Conservation (phyloP, 2,797 vertebrate genomes). For the Fringilla coelebs region DNA sequence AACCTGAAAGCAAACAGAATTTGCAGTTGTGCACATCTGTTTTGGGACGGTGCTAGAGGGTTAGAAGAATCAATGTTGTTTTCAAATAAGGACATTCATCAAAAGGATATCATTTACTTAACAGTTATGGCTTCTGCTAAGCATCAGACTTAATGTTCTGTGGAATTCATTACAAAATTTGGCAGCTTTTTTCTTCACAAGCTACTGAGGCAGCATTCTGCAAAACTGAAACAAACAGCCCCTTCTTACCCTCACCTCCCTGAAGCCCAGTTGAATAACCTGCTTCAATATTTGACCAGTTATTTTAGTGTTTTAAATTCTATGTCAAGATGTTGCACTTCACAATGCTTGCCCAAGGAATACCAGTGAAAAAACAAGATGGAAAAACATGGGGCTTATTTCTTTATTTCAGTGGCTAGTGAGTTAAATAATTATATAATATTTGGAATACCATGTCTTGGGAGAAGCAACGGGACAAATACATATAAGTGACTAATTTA, state of each 20-base stretch:
- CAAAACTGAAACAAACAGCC: not conserved
- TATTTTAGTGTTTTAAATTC: not conserved
- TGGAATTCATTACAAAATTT: slow-evolving; percentile 68
- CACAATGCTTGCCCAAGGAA: not conserved
- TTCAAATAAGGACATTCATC: slow-evolving; percentile 71
- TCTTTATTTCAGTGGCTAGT: not conserved
- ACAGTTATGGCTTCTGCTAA: slow-evolving; percentile 72
- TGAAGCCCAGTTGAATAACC: not conserved
- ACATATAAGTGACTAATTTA: not conserved
- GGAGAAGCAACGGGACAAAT: not conserved
- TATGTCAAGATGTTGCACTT: not conserved
- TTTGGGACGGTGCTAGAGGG: slow-evolving; percentile 73
- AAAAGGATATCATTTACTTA: slow-evolving; percentile 71
- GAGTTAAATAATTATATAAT: not conserved
- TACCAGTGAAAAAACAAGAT: not conserved
- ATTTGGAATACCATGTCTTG: not conserved
- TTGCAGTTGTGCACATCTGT: slow-evolving; percentile 76
- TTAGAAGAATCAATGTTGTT: slow-evolving; percentile 72
- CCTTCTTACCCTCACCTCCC: not conserved
- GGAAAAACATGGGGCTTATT: not conserved
- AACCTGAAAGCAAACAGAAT: slow-evolving; percentile 74
- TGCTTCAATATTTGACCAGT: not conserved
- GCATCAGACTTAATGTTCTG: slow-evolving; percentile 68
- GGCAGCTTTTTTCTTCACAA: slow-evolving; percentile 45
- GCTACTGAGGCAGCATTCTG: slow-evolving; percentile 20